Conservation (phyloP, 2,888 invertebrate species). For the Hoplodrina blanda region DNA sequence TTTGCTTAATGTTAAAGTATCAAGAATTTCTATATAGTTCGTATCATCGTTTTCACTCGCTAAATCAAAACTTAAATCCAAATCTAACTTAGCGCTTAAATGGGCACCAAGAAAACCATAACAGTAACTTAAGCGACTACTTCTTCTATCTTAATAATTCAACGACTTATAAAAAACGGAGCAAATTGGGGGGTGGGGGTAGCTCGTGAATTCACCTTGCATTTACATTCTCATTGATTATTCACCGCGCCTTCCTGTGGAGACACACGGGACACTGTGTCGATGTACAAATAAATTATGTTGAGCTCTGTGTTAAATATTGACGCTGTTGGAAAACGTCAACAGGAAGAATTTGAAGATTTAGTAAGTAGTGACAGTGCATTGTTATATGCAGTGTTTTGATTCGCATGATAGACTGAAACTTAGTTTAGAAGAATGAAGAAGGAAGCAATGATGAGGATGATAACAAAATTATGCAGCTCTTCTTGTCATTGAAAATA, state of each 20-base stretch:
- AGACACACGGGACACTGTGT: constrained; percentile 63
- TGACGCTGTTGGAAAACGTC: constrained; percentile 45
- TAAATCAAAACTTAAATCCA: neutral
- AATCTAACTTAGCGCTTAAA: constrained; percentile 26
- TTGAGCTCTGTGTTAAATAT: constrained; percentile 43
- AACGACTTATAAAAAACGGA: constrained; percentile 82
- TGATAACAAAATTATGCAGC: neutral
- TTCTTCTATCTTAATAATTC: constrained; percentile 82
- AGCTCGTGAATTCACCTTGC: constrained; percentile 76
- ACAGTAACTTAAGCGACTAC: constrained; percentile 83
- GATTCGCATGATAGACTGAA: neutral
- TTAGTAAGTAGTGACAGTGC: constrained; percentile 6
- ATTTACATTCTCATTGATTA: constrained; percentile 85
- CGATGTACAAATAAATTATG: constrained; percentile 57
- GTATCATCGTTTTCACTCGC: neutral
- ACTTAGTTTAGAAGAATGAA: neutral
- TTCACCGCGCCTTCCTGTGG: constrained; percentile 70
- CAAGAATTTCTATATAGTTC: no score
- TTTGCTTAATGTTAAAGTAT: no score
- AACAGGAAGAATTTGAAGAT: constrained; percentile 14
- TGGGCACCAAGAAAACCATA: constrained; percentile 69
- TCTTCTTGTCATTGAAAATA: neutral
- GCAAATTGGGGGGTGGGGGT: constrained; percentile 74
- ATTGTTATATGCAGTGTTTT: neutral
- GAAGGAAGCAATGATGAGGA: neutral